These are phyloP conservation scores for Tipula helvola DNA, from an alignment of 2,888 invertebrate species.

Conservation along the genomic window DNA sequence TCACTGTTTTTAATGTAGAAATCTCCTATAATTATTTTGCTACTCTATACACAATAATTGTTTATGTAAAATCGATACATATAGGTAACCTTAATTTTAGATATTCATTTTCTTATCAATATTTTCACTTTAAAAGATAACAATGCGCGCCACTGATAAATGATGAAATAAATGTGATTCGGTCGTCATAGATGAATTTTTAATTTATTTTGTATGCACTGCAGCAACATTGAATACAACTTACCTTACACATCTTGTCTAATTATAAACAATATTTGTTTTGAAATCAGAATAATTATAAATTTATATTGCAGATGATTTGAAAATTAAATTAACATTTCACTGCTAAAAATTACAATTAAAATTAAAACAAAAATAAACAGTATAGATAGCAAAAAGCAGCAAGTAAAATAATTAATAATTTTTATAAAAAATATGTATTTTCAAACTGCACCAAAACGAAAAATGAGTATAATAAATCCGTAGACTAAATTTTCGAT, in stretches of 20 bases:
- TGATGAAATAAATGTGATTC: neutral
- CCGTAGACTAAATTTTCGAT: neutral
- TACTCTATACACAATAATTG: too few relatives aligned
- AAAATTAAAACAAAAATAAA: neutral
- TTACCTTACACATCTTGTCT: neutral
- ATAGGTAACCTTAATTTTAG: too few relatives aligned
- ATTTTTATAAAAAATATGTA: neutral
- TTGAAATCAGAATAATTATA: neutral
- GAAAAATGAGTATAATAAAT: neutral
- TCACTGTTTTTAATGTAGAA: too few relatives aligned
- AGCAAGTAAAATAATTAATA: neutral
- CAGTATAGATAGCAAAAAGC: neutral
- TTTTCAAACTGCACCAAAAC: too few relatives aligned
- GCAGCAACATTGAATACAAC: neutral
- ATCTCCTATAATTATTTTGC: too few relatives aligned
- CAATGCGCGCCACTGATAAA: neutral
- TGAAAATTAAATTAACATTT: neutral
- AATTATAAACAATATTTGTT: neutral
- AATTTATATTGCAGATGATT: neutral
- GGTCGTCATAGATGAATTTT: neutral
- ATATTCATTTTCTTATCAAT: neutral
- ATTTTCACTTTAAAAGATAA: neutral
- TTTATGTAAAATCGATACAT: too few relatives aligned
- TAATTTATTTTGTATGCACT: neutral
- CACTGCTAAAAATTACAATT: neutral